Evolutionary conservation across 2,797 vertebrate genomes (phyloP).

Genomic region (Microchirus variegatus): DNA sequence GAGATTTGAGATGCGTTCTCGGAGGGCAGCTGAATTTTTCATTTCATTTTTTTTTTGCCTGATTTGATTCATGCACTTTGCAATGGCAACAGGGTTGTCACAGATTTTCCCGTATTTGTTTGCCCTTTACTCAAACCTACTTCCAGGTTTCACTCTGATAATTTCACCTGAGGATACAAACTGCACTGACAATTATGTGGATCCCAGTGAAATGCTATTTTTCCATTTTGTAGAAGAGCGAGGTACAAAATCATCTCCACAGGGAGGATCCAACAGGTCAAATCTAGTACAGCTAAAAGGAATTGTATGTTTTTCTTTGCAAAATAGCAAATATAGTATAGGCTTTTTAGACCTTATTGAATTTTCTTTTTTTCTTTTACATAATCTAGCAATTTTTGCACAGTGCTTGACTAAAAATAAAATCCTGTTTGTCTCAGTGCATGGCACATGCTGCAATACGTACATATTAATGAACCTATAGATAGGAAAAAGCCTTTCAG

Average conservation of each 20-base stretch:
- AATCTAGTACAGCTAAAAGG: too few species aligned
- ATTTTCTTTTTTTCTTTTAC: too few species aligned
- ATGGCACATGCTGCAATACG: slow-evolving; percentile 32
- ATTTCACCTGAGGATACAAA: neutral
- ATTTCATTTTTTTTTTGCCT: neutral
- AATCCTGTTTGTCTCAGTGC: too few species aligned
- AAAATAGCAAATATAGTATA: slow-evolving; percentile 24
- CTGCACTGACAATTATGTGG: slow-evolving; percentile 14
- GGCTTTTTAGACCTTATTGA: neutral
- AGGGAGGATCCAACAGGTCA: slow-evolving; percentile 17
- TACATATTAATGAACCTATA: slow-evolving; percentile 25
- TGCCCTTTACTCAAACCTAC: too few species aligned
- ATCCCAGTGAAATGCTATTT: slow-evolving; percentile 12
- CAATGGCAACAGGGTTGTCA: slow-evolving; percentile 8
- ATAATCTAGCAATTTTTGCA: too few species aligned
- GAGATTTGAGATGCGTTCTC: slow-evolving; percentile 16
- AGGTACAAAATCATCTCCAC: slow-evolving; percentile 28
- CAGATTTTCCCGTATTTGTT: too few species aligned
- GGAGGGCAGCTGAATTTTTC: slow-evolving; percentile 12
- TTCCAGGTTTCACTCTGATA: too few species aligned
- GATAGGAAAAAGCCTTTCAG: slow-evolving; percentile 44
- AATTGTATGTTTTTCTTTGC: neutral
- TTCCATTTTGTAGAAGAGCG: neutral
- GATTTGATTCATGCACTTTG: slow-evolving; percentile 22
- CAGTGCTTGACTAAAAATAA: too few species aligned